Evolutionary conservation across 2,113 vertebrate species (phyloP).

Genomic region (Machaerirhynchus nigripectus): DNA sequence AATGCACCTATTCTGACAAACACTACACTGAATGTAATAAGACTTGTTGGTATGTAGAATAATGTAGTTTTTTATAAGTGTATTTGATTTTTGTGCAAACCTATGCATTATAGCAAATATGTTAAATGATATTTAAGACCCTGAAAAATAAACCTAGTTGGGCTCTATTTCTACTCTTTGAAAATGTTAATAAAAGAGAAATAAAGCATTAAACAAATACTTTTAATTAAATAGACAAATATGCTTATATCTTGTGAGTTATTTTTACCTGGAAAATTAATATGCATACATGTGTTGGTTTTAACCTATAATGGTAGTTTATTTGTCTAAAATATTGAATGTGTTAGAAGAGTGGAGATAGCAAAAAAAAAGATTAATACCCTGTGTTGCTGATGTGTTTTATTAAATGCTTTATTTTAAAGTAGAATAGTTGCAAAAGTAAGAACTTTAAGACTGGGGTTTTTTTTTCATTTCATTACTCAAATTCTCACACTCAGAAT

Average conservation of each 20-base stretch:
- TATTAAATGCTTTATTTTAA: background rate
- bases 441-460: rapidly evolving
- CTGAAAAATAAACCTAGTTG: background rate
- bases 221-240: background rate
- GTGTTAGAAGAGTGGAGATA: background rate
- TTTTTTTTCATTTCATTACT: background rate
- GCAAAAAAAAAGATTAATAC: background rate
- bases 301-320: background rate
- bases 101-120: background rate
- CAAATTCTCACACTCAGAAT: background rate
- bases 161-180: background rate
- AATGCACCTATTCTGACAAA: slow-evolving; percentile 96
- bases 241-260: background rate
- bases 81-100: background rate
- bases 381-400: background rate
- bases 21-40: slow-evolving; percentile 95
- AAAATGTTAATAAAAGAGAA: background rate
- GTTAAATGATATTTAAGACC: background rate
- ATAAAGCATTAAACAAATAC: background rate
- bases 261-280: background rate
- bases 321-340: background rate
- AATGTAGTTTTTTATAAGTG: background rate
- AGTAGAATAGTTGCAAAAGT: background rate
- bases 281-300: background rate
- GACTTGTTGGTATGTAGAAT: slow-evolving; percentile 91